phyloP scores from a whole-genome alignment of 2,888 invertebrate genomes.

The Mimas tiliae region DNA sequence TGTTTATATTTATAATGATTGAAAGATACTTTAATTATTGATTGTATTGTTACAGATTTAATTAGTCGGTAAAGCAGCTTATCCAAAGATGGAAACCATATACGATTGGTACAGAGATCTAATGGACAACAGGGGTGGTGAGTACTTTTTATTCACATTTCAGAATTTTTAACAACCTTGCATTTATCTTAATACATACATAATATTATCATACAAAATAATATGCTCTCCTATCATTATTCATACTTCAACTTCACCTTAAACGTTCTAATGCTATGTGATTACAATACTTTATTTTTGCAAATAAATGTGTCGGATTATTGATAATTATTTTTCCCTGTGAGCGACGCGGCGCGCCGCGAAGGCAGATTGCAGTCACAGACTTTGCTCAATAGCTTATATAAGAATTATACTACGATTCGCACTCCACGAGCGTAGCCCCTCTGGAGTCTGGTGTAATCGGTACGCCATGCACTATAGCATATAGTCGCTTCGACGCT shows the following conservation, averaged over 20 bases:
- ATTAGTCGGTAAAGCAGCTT: slow-evolving; percentile 61
- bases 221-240: neutral
- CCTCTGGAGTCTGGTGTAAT: slow-evolving; percentile 45
- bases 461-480: slow-evolving; percentile 9
- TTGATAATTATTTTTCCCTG: slow-evolving; percentile 14
- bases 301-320: neutral
- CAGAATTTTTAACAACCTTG: neutral
- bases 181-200: neutral
- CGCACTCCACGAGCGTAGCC: slow-evolving; percentile 37
- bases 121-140: slow-evolving; percentile 90
- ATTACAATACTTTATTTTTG: neutral
- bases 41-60: slow-evolving; percentile 74
- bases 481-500: slow-evolving; percentile 9
- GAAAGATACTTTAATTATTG: slow-evolving; percentile 25
- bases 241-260: neutral
- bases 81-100: slow-evolving; percentile 85
- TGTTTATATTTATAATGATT: neutral
- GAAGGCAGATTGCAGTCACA: slow-evolving; percentile 24
- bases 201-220: neutral
- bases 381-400: slow-evolving; percentile 61
- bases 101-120: slow-evolving; percentile 88
- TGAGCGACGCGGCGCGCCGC: slow-evolving; percentile 19
- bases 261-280: neutral
- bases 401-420: slow-evolving; percentile 57
- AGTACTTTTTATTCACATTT: slow-evolving; percentile 55